phyloP scores from a whole-genome alignment of 2,888 invertebrate species.

The Lasioglossum vierecki region DNA sequence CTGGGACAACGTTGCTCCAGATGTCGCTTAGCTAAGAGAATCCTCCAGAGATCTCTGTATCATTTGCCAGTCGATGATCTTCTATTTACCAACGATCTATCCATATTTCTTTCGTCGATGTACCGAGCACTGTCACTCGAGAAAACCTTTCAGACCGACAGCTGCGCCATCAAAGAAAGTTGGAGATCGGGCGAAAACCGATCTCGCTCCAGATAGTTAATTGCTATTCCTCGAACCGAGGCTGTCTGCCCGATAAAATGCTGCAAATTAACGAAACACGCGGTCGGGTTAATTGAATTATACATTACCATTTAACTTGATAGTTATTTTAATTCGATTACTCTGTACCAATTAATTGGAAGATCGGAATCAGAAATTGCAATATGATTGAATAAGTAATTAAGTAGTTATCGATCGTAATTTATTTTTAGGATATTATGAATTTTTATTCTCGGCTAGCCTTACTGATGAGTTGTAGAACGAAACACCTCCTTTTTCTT shows the following conservation, averaged over 20 bases:
- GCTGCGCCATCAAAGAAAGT: not conserved
- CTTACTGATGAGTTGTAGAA: too few species aligned
- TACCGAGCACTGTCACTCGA: not conserved
- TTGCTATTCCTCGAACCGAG: not conserved
- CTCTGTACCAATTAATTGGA: not conserved
- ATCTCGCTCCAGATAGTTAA: conserved; percentile 11
- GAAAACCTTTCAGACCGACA: not conserved
- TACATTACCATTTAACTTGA: not conserved
- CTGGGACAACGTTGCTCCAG: not conserved
- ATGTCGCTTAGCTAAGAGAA: not conserved
- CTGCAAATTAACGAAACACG: conserved; percentile 6
- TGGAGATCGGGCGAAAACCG: not conserved
- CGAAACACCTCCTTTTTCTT: too few species aligned
- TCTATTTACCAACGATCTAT: not conserved
- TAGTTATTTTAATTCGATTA: not conserved
- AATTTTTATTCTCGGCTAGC: too few species aligned
- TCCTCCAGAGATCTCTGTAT: not conserved
- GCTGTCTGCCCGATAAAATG: not conserved
- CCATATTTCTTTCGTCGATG: not conserved
- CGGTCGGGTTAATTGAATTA: conserved; percentile 8
- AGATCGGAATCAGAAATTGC: not conserved
- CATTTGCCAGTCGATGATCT: not conserved
- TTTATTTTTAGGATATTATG: too few species aligned
- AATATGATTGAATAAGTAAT: not conserved
- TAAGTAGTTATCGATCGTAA: too few species aligned